These are phyloP conservation scores for Lithophane socia DNA, from an alignment of 2,888 invertebrate genomes.

Conservation along the genomic window DNA sequence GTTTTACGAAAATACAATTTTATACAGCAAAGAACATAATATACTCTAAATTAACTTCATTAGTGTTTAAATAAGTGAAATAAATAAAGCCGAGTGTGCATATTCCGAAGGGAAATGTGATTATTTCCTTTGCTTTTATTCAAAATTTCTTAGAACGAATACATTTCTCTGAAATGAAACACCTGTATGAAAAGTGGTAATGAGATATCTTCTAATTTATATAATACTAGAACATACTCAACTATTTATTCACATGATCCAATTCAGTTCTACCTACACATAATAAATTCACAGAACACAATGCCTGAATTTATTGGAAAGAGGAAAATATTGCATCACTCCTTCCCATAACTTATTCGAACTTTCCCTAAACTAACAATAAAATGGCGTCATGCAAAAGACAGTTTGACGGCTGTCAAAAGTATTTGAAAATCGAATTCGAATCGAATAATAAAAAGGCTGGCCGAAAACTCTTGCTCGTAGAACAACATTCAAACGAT, in stretches of 20 bases:
- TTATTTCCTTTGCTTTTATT: not conserved
- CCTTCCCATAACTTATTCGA: not conserved
- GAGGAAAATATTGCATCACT: not conserved
- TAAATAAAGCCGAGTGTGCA: not conserved
- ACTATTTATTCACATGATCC: not conserved
- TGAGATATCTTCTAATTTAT: not conserved
- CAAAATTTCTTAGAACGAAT: not conserved
- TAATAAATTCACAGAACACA: not conserved
- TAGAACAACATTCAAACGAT: constrained; percentile 28
- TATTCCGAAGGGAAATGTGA: not conserved
- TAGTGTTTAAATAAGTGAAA: not conserved
- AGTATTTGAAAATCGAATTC: constrained; percentile 23
- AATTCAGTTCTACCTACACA: not conserved
- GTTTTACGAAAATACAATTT: not conserved
- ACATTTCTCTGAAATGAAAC: not conserved
- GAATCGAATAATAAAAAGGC: constrained; percentile 13
- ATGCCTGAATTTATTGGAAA: not conserved
- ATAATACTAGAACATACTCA: not conserved
- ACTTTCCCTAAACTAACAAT: not conserved
- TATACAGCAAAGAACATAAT: not conserved
- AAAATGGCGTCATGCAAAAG: not conserved
- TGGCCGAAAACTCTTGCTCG: constrained; percentile 9
- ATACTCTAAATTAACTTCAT: not conserved
- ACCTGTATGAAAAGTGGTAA: not conserved
- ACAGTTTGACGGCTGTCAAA: constrained; percentile 26